These are phyloP conservation scores for Nannoperca australis DNA, from an alignment of 2,797 vertebrate species.

Conservation along the genomic window DNA sequence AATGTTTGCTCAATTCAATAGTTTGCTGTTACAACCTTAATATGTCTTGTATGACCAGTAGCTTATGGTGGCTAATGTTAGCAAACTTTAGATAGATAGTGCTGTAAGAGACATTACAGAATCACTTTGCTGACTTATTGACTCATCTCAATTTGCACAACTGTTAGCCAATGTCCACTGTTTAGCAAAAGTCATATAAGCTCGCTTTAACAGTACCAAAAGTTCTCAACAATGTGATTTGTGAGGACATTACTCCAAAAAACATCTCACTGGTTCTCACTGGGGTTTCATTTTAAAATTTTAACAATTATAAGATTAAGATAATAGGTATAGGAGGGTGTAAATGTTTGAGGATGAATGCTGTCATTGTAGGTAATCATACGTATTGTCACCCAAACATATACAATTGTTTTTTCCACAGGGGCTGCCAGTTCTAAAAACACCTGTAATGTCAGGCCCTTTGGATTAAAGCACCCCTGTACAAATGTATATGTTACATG, in stretches of 20 bases:
- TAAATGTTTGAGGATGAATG: slow-evolving; percentile 9
- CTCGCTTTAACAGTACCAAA: neutral
- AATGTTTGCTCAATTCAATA: neutral
- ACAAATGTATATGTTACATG: neutral
- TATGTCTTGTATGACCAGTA: neutral
- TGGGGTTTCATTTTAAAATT: neutral
- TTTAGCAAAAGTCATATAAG: neutral
- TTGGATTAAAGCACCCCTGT: slow-evolving; percentile 17
- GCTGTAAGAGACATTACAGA: neutral
- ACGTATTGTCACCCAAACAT: slow-evolving; percentile 3
- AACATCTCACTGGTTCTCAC: neutral
- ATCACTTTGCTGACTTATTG: neutral
- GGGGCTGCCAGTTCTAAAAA: neutral
- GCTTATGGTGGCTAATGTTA: neutral
- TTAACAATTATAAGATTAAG: neutral
- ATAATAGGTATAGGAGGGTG: neutral
- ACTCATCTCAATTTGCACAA: neutral
- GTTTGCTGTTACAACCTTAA: neutral
- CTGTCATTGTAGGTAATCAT: neutral
- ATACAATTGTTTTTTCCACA: neutral
- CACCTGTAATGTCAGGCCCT: neutral
- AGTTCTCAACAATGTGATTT: neutral
- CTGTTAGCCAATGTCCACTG: neutral
- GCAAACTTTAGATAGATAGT: neutral
- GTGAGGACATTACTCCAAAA: neutral